Conservation (phyloP, 2,113 vertebrate species). For the Synodontis membranacea region DNA sequence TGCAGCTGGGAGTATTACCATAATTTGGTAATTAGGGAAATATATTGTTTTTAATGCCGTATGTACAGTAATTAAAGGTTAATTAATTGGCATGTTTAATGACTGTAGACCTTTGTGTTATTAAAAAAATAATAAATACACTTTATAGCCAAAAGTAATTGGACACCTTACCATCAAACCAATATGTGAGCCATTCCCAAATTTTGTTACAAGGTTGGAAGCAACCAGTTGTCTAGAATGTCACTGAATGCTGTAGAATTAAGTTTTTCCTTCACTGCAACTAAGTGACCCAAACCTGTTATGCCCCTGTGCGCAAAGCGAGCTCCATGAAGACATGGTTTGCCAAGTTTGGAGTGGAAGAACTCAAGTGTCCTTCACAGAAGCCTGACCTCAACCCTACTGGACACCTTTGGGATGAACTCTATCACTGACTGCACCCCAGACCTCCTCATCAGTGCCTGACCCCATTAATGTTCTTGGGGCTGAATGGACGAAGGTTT, state of each 20-base stretch:
- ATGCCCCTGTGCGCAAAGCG: background rate
- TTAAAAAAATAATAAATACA: background rate
- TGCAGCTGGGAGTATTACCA: background rate
- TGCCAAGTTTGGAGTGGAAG: background rate
- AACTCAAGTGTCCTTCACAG: background rate
- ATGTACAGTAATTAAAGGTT: conserved; percentile 1
- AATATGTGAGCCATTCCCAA: background rate
- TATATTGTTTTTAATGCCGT: conserved; percentile 5
- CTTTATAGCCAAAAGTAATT: background rate
- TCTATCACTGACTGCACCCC: background rate
- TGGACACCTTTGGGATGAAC: background rate
- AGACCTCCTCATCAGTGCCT: background rate
- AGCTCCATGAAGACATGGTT: background rate
- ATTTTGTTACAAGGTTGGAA: background rate
- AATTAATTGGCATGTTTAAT: conserved; percentile 4
- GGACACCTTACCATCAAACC: background rate
- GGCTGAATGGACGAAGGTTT: background rate
- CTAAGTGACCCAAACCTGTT: background rate
- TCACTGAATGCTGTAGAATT: background rate
- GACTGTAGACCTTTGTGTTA: conserved; percentile 10
- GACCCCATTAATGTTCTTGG: background rate
- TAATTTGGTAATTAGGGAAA: conserved; percentile 21
- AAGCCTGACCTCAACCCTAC: background rate
- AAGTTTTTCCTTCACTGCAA: background rate
- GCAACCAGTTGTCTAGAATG: background rate